phyloP scores from a whole-genome alignment of 2,888 invertebrate genomes.

The Nasonia oneida region DNA sequence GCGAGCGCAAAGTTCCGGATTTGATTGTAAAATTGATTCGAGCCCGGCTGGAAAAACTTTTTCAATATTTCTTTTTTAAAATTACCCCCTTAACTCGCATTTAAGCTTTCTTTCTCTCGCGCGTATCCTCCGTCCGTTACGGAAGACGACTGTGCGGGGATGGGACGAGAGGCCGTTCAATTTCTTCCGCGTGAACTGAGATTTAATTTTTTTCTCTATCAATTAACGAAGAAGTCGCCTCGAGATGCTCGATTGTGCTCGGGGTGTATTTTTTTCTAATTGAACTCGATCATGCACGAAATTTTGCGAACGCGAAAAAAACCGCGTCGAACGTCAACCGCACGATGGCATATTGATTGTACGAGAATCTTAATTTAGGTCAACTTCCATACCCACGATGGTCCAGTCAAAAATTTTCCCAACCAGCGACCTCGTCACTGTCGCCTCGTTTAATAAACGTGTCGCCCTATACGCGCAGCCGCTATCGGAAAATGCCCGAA shows the following conservation, averaged over 20 bases:
- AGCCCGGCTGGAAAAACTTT: conserved; percentile 46
- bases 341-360: too few species aligned
- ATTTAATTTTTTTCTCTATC: conserved; percentile 44
- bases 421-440: neutral
- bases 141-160: neutral
- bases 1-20: conserved; percentile 40
- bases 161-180: neutral
- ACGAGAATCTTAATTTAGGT: neutral
- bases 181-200: conserved; percentile 38
- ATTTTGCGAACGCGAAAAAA: too few species aligned
- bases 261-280: neutral
- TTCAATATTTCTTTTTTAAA: conserved; percentile 61
- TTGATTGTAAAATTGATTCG: conserved; percentile 62
- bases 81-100: conserved; percentile 50
- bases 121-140: conserved; percentile 11
- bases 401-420: neutral
- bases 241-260: neutral
- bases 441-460: neutral
- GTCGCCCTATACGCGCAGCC: neutral
- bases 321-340: too few species aligned
- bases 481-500: neutral
- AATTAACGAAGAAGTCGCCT: conserved; percentile 41
- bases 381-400: neutral
- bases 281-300: neutral
- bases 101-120: conserved; percentile 17